Percentiles rank a stretch among this genome's conserved stretches.
Evolutionary conservation across 2,113 vertebrate genomes (phyloP).

Genomic region (human (Homo sapiens)): GRCh38 chrX:110430001-110430500

Average conservation of each 20-base stretch:
- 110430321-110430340: neutral
- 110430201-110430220: constrained; percentile 36
- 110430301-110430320: constrained; percentile 42
- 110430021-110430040: constrained; percentile 31
- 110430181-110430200: constrained; percentile 5
- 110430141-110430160: neutral
- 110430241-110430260: neutral
- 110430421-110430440: neutral
- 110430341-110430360: neutral
- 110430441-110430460: neutral
- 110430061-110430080: constrained; percentile 6
- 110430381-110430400: neutral
- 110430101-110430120: constrained; percentile 41
- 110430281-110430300: neutral
- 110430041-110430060: constrained; percentile 51
- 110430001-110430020: constrained; percentile 40
- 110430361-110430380: neutral
- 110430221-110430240: neutral
- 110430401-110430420: neutral
- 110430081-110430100: constrained; percentile 38
- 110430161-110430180: constrained; percentile 26
- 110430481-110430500: constrained; percentile 10
- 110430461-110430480: neutral
- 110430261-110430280: constrained; percentile 26
- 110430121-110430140: neutral